phyloP scores from a whole-genome alignment of 2,113 vertebrate genomes.

The Micromys minutus region DNA sequence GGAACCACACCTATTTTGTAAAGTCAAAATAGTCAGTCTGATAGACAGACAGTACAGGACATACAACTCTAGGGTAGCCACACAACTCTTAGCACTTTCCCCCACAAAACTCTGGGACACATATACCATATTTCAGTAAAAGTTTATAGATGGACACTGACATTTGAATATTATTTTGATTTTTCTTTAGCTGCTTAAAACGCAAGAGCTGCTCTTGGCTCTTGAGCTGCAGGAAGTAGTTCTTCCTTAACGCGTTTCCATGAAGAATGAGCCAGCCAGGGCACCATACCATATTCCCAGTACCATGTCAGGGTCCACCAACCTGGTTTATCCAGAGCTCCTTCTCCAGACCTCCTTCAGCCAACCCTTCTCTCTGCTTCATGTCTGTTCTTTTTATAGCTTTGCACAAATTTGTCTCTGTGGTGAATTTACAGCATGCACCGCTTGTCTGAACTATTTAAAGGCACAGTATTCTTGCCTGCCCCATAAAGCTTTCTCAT shows the following conservation, averaged over 20 bases:
- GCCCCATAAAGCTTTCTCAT: constrained; percentile 81
- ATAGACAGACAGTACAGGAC: not conserved
- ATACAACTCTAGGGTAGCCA: not conserved
- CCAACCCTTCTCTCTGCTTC: constrained; percentile 65
- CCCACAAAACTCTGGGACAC: not conserved
- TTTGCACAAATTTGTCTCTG: constrained; percentile 85
- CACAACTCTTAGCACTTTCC: not conserved
- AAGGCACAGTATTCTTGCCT: constrained; percentile 81
- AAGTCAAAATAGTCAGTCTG: not conserved
- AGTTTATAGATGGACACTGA: not conserved
- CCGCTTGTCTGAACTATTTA: constrained; percentile 81
- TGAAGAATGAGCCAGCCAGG: constrained; percentile 5
- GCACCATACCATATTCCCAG: not conserved
- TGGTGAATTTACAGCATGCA: constrained; percentile 80
- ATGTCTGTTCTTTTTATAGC: constrained; percentile 82
- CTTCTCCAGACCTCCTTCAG: not conserved
- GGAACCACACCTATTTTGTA: not conserved
- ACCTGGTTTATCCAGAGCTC: constrained; percentile 46
- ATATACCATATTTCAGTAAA: not conserved
- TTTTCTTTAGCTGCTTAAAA: not conserved
- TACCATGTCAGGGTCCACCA: constrained; percentile 61
- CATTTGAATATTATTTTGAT: not conserved
- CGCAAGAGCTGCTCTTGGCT: not conserved
- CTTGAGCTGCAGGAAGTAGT: not conserved
- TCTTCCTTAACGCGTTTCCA: constrained; percentile 72